Percentiles rank a stretch among this genome's conserved stretches.
Conservation (phyloP, 2,888 invertebrate genomes). For the Ctena decussata region DNA sequence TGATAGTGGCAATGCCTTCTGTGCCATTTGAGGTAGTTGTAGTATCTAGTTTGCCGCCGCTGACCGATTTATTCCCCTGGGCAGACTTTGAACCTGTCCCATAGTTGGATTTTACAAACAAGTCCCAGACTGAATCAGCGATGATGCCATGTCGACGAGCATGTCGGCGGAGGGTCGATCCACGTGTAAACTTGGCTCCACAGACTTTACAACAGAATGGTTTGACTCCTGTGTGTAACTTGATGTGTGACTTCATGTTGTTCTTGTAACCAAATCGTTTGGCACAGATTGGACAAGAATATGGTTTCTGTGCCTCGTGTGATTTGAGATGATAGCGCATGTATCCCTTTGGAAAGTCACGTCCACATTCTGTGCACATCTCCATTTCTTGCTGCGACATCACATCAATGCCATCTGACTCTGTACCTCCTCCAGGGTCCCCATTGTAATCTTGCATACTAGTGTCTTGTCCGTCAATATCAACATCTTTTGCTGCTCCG, state of each 20-base stretch:
- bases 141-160: conserved; percentile 80
- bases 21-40: conserved; percentile 62
- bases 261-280: conserved; percentile 84
- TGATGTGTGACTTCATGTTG: conserved; percentile 84
- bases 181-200: conserved; percentile 82
- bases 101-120: conserved; percentile 72
- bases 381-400: conserved; percentile 72
- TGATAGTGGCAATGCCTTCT: conserved; percentile 41
- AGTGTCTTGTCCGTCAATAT: conserved; percentile 39
- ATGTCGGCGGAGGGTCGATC: conserved; percentile 82
- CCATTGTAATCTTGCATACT: conserved; percentile 46
- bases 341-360: conserved; percentile 79
- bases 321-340: conserved; percentile 80
- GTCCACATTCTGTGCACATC: conserved; percentile 79
- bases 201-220: conserved; percentile 83
- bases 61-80: conserved; percentile 23
- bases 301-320: conserved; percentile 83
- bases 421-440: neutral
- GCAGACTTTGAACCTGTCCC: conserved; percentile 46
- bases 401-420: neutral
- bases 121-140: conserved; percentile 79
- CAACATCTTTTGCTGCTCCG: conserved; percentile 23
- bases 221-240: conserved; percentile 82
- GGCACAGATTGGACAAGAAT: conserved; percentile 81
- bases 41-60: conserved; percentile 47